A percentile compares a stretch with the other conserved stretches of the same genome.
Conservation (phyloP, 1,140 invertebrate genomes). For the Drosophila grimshawi region DNA sequence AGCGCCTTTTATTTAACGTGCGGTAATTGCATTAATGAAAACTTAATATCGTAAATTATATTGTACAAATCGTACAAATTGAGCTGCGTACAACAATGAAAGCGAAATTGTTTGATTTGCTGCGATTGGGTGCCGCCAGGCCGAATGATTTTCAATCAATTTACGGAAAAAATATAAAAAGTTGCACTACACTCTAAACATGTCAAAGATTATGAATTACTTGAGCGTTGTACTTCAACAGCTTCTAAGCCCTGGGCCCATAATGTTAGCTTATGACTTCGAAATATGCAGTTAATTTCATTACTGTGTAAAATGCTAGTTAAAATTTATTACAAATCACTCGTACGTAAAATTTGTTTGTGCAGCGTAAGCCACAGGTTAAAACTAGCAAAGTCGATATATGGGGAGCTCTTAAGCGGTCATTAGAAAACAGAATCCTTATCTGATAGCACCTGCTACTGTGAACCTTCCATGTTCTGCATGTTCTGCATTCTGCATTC, state of each 20-base stretch:
- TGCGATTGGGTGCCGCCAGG: constrained; percentile 43
- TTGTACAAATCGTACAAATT: constrained; percentile 81
- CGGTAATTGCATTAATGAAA: constrained; percentile 81
- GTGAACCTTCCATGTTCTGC: constrained; percentile 16
- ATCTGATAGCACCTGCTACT: constrained; percentile 68
- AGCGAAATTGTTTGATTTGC: constrained; percentile 80
- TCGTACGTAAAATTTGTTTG: too few relatives aligned
- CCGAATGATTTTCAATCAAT: constrained; percentile 51
- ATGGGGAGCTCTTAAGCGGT: too few relatives aligned
- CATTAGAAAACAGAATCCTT: background rate
- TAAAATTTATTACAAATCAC: background rate
- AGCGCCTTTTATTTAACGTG: constrained; percentile 80
- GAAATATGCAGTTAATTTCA: background rate
- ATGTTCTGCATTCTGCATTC: constrained; percentile 64
- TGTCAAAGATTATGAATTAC: constrained; percentile 34
- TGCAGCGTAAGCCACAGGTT: too few relatives aligned
- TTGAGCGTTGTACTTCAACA: background rate
- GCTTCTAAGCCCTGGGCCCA: background rate
- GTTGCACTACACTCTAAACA: constrained; percentile 11
- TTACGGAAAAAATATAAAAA: constrained; percentile 14
- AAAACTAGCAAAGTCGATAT: too few relatives aligned
- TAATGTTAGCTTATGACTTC: background rate
- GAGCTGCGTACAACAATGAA: constrained; percentile 76
- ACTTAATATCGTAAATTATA: constrained; percentile 80
- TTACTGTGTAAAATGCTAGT: background rate